Base-by-base conservation (phyloP, 2,797 vertebrate genomes). In the Chaetodon trifasciatus region DNA sequence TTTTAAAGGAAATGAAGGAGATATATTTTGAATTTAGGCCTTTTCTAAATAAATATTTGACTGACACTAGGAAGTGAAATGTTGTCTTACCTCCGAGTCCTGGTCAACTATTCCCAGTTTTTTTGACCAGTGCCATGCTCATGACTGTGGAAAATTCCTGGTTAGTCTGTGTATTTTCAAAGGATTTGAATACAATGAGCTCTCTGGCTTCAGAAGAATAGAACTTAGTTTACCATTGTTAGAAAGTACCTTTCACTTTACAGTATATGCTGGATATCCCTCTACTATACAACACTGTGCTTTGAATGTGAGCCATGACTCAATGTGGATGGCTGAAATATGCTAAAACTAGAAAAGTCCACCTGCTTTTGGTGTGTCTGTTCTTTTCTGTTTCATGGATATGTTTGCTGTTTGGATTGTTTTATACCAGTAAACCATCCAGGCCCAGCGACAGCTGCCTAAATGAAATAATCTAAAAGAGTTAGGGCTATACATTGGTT, bases 171-270 rank as follows among this genome's bases (percentile, higher is more conserved):
- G 73, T 74, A 72, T 86, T 87, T 89, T 90, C 76, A 90, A 83
- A 92, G 81, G 83, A 81, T 83, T 57, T 89, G 64, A 87, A 88
- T 39, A 90, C 89, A 93, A 90, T 82, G 83, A 89, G 52, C 83
- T 46, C 53, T 37, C 50, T 85, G 78, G 82, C 73, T 67, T 80
- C 55, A 69, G 55, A 85, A 81, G 58, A 89, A 82, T 87, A 71
- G 82, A 61, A 74, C 32, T 74, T 80, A 62, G 78, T 89, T 88
- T 60, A 53, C 68, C 72, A 74, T 86, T 87, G 89, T 88, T 56
- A 63, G 23, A 32, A 71, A 60, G 69, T 69, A 83, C 47, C 62
- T 67, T 69, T 17, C 64, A 84, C 81, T 83, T 83, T 74, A 68
- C 70, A 85, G 90, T 68, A 76, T 79, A 84, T 91, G 78, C 92